phyloP scores from a whole-genome alignment of 2,797 vertebrate species.

The Allobates femoralis region DNA sequence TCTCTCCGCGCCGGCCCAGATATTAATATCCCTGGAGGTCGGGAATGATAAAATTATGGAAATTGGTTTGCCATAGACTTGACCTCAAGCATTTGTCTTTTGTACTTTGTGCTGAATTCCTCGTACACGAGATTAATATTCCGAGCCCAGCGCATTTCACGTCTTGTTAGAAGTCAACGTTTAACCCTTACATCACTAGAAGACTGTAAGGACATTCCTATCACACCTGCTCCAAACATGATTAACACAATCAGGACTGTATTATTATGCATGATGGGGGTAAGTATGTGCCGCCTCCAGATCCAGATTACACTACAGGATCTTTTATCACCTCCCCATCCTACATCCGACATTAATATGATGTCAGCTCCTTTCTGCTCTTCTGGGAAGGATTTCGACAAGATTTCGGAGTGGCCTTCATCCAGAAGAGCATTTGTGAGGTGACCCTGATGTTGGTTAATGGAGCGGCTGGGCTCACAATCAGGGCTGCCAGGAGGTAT shows the following conservation, averaged over 20 bases:
- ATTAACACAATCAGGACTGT: background rate
- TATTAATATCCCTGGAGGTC: constrained; percentile 18
- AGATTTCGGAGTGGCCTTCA: no score
- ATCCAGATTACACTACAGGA: no score
- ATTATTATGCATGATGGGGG: no score
- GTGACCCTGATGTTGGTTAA: no score
- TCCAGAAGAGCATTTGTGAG: no score
- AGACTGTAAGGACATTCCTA: background rate
- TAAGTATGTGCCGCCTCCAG: no score
- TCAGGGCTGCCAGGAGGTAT: no score
- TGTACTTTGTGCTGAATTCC: constrained; percentile 9
- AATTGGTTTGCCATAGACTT: constrained; percentile 17
- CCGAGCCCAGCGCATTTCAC: background rate
- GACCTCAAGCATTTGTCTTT: constrained; percentile 30
- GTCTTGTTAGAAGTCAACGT: background rate
- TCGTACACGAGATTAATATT: background rate
- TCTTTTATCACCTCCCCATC: no score
- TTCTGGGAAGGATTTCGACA: no score
- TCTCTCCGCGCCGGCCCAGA: background rate
- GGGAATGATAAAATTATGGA: constrained; percentile 27
- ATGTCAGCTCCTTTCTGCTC: no score
- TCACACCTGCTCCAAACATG: background rate
- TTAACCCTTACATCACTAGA: background rate
- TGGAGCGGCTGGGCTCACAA: no score
- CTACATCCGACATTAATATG: no score